A percentile compares a stretch with the other conserved stretches of the same genome.
These are phyloP conservation scores for Chaetodon trifascialis DNA, from an alignment of 2,113 vertebrate genomes.

Conservation along the genomic window DNA sequence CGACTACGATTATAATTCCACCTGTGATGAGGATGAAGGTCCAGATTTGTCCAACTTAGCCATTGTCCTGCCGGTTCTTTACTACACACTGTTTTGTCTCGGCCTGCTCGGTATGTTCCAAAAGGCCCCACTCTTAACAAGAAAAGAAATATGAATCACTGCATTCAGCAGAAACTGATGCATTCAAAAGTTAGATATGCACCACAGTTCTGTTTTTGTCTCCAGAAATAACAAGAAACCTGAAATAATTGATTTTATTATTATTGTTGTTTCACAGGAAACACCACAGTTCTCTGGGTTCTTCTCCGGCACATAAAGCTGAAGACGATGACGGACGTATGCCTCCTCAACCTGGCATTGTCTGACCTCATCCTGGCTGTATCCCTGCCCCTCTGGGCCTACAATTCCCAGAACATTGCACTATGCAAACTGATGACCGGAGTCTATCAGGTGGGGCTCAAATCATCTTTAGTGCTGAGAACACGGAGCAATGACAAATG, in stretches of 20 bases:
- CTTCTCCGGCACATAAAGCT: slow-evolving; percentile 84
- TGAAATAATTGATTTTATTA: not conserved
- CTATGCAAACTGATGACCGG: slow-evolving; percentile 89
- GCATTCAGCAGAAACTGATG: not conserved
- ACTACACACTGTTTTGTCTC: slow-evolving; percentile 81
- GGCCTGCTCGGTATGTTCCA: slow-evolving; percentile 77
- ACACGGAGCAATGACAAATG: not conserved
- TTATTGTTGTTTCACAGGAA: slow-evolving; percentile 78
- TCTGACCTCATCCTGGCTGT: slow-evolving; percentile 88
- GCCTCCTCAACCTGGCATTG: slow-evolving; percentile 89
- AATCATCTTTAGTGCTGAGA: not conserved
- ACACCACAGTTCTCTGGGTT: slow-evolving; percentile 88
- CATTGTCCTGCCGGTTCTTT: slow-evolving; percentile 68
- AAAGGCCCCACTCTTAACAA: not conserved
- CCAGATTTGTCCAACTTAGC: not conserved
- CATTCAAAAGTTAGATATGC: not conserved
- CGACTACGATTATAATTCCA: slow-evolving; percentile 17
- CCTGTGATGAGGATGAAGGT: not conserved
- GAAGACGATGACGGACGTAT: slow-evolving; percentile 87
- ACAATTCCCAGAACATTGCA: slow-evolving; percentile 59
- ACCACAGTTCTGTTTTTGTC: not conserved
- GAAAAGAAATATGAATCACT: not conserved
- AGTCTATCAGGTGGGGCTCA: slow-evolving; percentile 80
- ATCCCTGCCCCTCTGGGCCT: slow-evolving; percentile 86
- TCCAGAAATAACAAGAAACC: not conserved